Percentiles rank a stretch among this genome's conserved stretches.
phyloP scores from a whole-genome alignment of 2,113 vertebrate genomes.

The Aramus guarauna region DNA sequence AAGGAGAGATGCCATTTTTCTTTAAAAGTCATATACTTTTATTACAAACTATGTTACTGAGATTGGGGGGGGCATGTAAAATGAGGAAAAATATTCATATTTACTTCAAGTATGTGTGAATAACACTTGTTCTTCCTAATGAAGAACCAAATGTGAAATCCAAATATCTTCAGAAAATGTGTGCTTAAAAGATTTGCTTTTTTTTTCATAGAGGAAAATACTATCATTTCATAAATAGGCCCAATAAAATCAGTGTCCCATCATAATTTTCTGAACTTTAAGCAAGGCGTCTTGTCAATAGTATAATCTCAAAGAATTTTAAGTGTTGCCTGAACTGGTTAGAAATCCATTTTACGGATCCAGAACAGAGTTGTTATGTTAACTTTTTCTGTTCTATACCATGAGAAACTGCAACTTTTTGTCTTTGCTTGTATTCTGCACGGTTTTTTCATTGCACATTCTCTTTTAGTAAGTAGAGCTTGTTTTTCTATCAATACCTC shows the following conservation, averaged over 20 bases:
- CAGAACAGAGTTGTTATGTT: background rate
- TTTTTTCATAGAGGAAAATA: background rate
- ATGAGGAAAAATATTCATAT: background rate
- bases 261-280: constrained; percentile 8
- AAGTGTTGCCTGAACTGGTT: background rate
- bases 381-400: background rate
- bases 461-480: background rate
- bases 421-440: background rate
- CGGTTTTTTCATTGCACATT: background rate
- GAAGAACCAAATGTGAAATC: background rate
- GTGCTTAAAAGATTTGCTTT: background rate
- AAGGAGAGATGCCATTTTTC: background rate
- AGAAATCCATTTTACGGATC: background rate
- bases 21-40: background rate
- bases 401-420: background rate
- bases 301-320: background rate
- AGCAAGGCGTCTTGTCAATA: constrained; percentile 1
- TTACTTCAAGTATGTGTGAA: background rate
- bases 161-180: background rate
- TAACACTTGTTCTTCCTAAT: background rate
- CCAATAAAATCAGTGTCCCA: constrained; percentile 14
- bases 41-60: background rate
- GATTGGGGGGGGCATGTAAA: background rate
- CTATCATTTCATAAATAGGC: background rate
- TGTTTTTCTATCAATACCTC: background rate